A percentile compares a stretch with the other conserved stretches of the same genome.
phyloP scores from a whole-genome alignment of 2,113 vertebrate species.

The Tetraodon nigroviridis region DNA sequence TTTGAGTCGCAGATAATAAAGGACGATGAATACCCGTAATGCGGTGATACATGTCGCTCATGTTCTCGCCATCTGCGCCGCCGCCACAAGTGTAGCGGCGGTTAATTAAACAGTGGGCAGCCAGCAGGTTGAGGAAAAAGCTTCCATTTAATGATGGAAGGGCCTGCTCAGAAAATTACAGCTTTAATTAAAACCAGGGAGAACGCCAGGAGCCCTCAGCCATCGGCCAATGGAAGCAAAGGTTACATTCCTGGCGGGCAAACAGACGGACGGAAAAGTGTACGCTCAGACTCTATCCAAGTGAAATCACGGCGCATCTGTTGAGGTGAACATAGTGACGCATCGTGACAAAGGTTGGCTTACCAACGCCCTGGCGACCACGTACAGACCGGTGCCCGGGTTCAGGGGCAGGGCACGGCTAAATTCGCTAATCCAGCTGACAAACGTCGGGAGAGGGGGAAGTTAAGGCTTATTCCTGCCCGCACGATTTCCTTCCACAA shows the following conservation, averaged over 20 bases:
- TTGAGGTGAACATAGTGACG: neutral
- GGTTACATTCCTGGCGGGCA: slow-evolving; percentile 48
- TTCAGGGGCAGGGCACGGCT: too few relatives aligned
- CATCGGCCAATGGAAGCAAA: slow-evolving; percentile 46
- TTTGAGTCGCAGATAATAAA: too few relatives aligned
- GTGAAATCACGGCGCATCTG: neutral
- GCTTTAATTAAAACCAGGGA: slow-evolving; percentile 58
- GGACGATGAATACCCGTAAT: too few relatives aligned
- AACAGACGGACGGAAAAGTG: slow-evolving; percentile 7
- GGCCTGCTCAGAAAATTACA: slow-evolving; percentile 53
- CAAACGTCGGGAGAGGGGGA: too few relatives aligned
- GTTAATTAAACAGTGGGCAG: slow-evolving; percentile 53
- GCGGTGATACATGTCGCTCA: too few relatives aligned
- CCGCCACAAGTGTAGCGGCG: slow-evolving; percentile 28
- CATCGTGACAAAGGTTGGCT: neutral
- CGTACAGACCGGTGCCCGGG: too few relatives aligned
- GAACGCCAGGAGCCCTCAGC: slow-evolving; percentile 16
- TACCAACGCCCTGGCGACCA: too few relatives aligned
- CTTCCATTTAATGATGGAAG: slow-evolving; percentile 57
- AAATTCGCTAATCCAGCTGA: too few relatives aligned
- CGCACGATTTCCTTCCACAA: too few relatives aligned
- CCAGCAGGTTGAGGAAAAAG: slow-evolving; percentile 49
- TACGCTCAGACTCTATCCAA: neutral
- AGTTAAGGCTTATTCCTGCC: too few relatives aligned
- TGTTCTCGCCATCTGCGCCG: neutral